A percentile compares a stretch with the other conserved stretches of the same genome.
Evolutionary conservation across 2,797 vertebrate genomes (phyloP).

Genomic region (Peromyscus nudipes): DNA sequence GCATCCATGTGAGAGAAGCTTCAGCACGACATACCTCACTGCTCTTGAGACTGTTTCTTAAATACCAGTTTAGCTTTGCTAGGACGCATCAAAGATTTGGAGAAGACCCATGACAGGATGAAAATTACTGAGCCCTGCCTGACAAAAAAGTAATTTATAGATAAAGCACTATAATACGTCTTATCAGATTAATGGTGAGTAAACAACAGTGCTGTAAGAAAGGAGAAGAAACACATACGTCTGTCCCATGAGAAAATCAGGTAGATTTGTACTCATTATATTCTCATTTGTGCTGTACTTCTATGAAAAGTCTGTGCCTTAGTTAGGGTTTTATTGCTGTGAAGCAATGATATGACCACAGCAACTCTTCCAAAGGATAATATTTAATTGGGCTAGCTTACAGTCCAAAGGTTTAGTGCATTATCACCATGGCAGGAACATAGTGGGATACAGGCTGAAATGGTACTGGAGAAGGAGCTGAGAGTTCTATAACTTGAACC

Average conservation of each 20-base stretch:
- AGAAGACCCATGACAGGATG: conserved; percentile 65
- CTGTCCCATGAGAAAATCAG: conserved; percentile 45
- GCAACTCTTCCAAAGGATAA: no score
- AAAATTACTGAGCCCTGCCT: conserved; percentile 64
- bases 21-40: conserved; percentile 60
- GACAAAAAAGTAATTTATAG: conserved; percentile 75
- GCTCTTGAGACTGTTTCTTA: conserved; percentile 37
- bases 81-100: conserved; percentile 48
- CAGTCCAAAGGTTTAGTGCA: no score
- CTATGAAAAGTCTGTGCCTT: not conserved
- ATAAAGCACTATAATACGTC: conserved; percentile 69
- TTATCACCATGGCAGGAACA: no score
- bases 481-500: no score
- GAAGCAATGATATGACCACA: no score
- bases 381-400: no score
- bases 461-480: no score
- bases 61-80: conserved; percentile 46
- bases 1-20: conserved; percentile 23
- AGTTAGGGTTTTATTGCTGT: no score
- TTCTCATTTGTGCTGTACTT: conserved; percentile 3
- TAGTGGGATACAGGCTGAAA: no score
- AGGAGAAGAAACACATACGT: conserved; percentile 50
- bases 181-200: conserved; percentile 46
- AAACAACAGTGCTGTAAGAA: conserved; percentile 38
- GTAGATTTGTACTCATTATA: not conserved